Evolutionary conservation across 2,113 vertebrate species (phyloP), one percentile per base, ranked within the genome.

Genomic region (Gambusia affinis): DNA sequence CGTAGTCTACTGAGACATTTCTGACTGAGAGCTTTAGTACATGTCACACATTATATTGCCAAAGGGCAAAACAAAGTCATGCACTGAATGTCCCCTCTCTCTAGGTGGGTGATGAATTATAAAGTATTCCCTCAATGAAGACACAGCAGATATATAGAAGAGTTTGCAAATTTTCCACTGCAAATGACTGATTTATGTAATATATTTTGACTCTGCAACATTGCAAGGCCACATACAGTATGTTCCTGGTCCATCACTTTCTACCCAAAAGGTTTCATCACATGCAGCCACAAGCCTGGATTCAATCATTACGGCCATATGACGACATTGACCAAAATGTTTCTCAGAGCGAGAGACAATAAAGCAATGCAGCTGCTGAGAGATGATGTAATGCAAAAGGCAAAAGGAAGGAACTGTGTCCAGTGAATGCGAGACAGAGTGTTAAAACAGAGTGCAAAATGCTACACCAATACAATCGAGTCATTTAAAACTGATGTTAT

Each of bases 281-380:
- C 27, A 67, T 78, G 72, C 68, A 85, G 80, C 78, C 84, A 66
- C 60, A 65, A 71, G 80, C 75, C 92, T 94, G 92, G 85, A 90
- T 87, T 82, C 85, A 92, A 94, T 93, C 88, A 90, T 51, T 64
- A 54, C 10, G 44, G 84, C 87, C 87, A 87, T 79, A 76, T 91
- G 88, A 93, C 88, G 83, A 88, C 70, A 78, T 70, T 86, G 85
- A 92, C 82, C 78, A 88, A 86, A 86, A 88, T 87, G 82, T 78
- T 82, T 82, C 73, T 69, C 19, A 70, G 60, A 85, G 75, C 61
- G 78, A 69, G 66, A 67, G 79, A 72, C 57, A 73, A 62, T 61
- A 75, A 79, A 80, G 81, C 33, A 72, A 69, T 12, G 75, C 78
- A 88, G 85, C 83, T 90, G 90, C 74, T 79, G 75, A 73, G 71